Conservation (phyloP, 2,888 invertebrate species). For the Aphidoletes aphidimyza region DNA sequence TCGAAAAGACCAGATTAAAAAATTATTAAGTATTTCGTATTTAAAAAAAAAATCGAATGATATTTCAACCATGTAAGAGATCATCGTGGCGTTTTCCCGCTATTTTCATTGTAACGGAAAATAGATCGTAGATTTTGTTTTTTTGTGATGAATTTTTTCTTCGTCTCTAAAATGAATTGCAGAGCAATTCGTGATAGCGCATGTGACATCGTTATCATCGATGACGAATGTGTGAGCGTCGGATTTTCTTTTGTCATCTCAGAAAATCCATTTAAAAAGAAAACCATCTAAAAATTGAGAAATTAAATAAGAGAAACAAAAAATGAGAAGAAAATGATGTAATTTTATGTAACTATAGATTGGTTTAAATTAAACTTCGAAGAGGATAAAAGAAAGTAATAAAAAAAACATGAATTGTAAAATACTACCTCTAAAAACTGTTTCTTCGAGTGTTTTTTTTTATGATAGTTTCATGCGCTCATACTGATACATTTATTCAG, state of each 20-base stretch:
- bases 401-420: not conserved
- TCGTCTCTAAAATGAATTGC: not conserved
- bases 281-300: not conserved
- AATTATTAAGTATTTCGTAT: constrained; percentile 27
- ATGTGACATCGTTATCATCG: not conserved
- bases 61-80: not conserved
- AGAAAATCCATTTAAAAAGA: not conserved
- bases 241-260: not conserved
- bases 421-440: constrained; percentile 34
- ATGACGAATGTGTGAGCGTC: not conserved
- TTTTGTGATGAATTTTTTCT: not conserved
- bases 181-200: constrained; percentile 1
- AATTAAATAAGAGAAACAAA: not conserved
- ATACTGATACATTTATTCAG: not conserved
- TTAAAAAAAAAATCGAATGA: constrained; percentile 8
- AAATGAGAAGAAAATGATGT: constrained; percentile 3
- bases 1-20: not conserved
- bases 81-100: constrained; percentile 1
- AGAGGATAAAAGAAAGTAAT: constrained; percentile 14
- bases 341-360: constrained; percentile 46
- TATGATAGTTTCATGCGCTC: not conserved
- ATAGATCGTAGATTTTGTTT: constrained; percentile 3
- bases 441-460: constrained; percentile 6
- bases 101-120: constrained; percentile 1
- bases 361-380: constrained; percentile 51